Evolutionary conservation across 2,888 invertebrate species (phyloP).

Genomic region (Alentia gelatinosa): DNA sequence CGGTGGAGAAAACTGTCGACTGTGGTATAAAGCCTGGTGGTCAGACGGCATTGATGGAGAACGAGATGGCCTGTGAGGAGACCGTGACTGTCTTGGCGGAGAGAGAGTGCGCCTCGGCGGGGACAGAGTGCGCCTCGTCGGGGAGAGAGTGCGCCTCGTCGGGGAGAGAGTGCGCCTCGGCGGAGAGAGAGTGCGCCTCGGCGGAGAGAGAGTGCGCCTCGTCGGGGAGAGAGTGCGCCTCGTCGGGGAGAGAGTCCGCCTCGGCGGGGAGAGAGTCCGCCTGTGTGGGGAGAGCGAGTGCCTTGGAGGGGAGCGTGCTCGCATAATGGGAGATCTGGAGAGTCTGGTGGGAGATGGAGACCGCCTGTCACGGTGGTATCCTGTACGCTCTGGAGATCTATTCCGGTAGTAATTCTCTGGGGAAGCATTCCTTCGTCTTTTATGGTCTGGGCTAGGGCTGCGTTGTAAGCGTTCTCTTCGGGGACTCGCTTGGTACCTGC

Average conservation of each 20-base stretch:
- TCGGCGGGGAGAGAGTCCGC: background rate
- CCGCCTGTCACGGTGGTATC: background rate
- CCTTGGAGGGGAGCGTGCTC: background rate
- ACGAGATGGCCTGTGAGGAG: background rate
- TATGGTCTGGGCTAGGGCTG: slow-evolving; percentile 25
- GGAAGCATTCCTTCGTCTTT: background rate
- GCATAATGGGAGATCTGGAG: background rate
- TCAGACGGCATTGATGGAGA: background rate
- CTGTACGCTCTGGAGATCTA: background rate
- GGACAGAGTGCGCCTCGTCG: background rate
- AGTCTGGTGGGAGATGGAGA: background rate
- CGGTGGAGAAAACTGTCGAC: background rate
- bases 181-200: too few relatives aligned
- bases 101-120: background rate
- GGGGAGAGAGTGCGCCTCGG: background rate
- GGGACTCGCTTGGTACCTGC: background rate
- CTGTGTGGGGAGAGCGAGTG: background rate
- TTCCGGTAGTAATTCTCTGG: slow-evolving; percentile 24
- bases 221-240: background rate
- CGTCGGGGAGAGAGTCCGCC: too few relatives aligned
- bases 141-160: background rate
- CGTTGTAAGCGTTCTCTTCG: background rate
- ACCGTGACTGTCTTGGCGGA: background rate
- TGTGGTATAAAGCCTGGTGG: background rate
- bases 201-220: background rate